Evolutionary conservation across 2,113 vertebrate genomes (phyloP), one percentile per base, ranked within the genome.

Genomic region (Recurvirostra avosetta): DNA sequence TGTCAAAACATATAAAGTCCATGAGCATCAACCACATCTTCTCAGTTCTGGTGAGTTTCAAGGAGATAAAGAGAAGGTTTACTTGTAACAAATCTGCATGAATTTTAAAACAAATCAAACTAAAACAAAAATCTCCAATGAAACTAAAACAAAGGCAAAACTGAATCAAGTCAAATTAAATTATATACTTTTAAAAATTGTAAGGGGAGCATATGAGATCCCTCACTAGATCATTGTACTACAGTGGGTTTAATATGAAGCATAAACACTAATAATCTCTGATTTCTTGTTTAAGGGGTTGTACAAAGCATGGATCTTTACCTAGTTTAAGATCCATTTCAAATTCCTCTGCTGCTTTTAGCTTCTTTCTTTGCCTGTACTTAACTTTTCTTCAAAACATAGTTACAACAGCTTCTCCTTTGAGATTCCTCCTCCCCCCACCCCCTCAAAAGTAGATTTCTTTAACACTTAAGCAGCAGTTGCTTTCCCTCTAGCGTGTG

Each of bases 401-500:
- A 53, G 13, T 86, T 73, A 32, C 14, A 71, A 45, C 3, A 62
- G 7, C 32, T 71, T 74, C 38, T 85, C 25, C 47, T 88, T 34
- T 47, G 41, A 67, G 21, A 78, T 58, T 15, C 10, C 8, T 2
- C 15, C 20, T 45, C 8, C 6, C 6, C 4, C 3, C 36, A 15
- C 6, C 5, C 14, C 2, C 8, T 2, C 15, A 20, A 13, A 56
- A 17, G 36, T 13, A 58, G 2, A 34, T 1, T 5, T 75, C 26
- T 21, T 77, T 34, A 58, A 81, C 56, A 72, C 2, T 66, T 66
- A 32, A 17, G 38, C 15, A 76, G 15, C 40, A 55, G 40, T 58
- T 79, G 4, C 8, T 94, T 79, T 83, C 20, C 23, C 20, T 90
- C 47, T 15, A 94, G 32, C 14, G 40, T 49, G 12, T 23, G 3